A percentile compares a stretch with the other conserved stretches of the same genome.
Evolutionary conservation across 2,888 invertebrate genomes (phyloP).

Genomic region (Chalcis sispes): DNA sequence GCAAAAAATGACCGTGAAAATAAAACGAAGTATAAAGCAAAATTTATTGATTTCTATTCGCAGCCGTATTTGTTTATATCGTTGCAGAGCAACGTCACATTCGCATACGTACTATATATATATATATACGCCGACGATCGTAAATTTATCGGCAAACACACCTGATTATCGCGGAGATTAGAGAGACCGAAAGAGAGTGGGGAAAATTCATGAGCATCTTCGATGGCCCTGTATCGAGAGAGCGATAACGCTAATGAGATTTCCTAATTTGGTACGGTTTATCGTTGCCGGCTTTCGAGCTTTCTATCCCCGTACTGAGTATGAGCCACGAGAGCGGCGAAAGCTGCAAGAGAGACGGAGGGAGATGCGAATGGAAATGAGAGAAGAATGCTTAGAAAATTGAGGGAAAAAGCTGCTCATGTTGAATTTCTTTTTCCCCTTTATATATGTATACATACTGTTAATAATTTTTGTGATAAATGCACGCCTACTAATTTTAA

Average conservation of each 20-base stretch:
- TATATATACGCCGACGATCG: too few species aligned
- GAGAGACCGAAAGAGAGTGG: conserved; percentile 1
- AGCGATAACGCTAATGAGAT: conserved; percentile 58
- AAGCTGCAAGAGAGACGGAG: background rate
- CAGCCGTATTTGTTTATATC: too few species aligned
- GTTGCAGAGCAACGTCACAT: too few species aligned
- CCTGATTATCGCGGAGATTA: conserved; percentile 27
- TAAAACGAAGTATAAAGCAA: too few species aligned
- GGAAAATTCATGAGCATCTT: conserved; percentile 30
- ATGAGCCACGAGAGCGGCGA: conserved; percentile 27
- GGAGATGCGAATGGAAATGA: background rate
- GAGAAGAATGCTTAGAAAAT: conserved; percentile 26
- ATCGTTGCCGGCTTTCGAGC: conserved; percentile 36
- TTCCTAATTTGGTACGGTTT: conserved; percentile 54
- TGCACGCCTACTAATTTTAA: too few species aligned
- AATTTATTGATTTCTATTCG: too few species aligned
- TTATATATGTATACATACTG: too few species aligned
- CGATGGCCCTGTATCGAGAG: conserved; percentile 7
- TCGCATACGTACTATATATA: too few species aligned
- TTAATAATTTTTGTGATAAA: too few species aligned
- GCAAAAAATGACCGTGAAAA: too few species aligned
- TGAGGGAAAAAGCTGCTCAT: too few species aligned
- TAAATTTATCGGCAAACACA: background rate
- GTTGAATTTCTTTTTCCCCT: too few species aligned
- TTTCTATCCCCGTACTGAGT: background rate